phyloP scores from a whole-genome alignment of 2,113 vertebrate genomes.

The Calypte anna region DNA sequence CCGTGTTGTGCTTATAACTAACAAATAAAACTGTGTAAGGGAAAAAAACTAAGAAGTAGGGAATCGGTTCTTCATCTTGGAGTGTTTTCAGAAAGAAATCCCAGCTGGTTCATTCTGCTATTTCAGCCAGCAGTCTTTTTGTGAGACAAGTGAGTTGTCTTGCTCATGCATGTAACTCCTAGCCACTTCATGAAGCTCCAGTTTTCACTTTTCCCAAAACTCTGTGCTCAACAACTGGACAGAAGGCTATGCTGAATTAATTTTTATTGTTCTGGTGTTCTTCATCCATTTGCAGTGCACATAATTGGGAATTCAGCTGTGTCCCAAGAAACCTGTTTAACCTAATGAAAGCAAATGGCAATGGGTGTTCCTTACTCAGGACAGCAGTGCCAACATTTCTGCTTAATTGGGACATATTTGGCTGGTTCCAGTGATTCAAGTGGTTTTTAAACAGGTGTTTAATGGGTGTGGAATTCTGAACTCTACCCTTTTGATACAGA shows the following conservation, averaged over 20 bases:
- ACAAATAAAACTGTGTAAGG: neutral
- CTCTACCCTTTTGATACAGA: constrained; percentile 46
- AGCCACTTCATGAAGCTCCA: neutral
- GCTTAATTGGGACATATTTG: constrained; percentile 63
- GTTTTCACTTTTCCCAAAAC: neutral
- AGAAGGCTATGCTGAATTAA: constrained; percentile 51
- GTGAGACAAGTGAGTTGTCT: neutral
- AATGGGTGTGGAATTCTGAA: constrained; percentile 59
- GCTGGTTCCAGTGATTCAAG: constrained; percentile 52
- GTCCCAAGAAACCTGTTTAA: constrained; percentile 62
- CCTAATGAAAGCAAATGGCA: constrained; percentile 65
- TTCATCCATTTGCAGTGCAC: constrained; percentile 39
- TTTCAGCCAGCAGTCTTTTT: neutral
- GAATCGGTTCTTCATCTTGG: neutral
- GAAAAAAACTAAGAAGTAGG: neutral
- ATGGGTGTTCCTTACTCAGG: constrained; percentile 45
- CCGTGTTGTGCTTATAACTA: accelerated
- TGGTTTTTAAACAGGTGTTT: constrained; percentile 68
- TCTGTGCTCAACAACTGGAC: neutral
- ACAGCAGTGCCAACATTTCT: constrained; percentile 36
- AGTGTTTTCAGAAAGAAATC: neutral
- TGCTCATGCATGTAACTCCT: neutral
- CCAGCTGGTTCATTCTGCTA: neutral
- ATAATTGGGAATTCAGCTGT: constrained; percentile 64
- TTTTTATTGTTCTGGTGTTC: constrained; percentile 52